A percentile compares a stretch with the other conserved stretches of the same genome.
Evolutionary conservation across 2,888 invertebrate species (phyloP).

Genomic region (Acrobasis repandana): DNA sequence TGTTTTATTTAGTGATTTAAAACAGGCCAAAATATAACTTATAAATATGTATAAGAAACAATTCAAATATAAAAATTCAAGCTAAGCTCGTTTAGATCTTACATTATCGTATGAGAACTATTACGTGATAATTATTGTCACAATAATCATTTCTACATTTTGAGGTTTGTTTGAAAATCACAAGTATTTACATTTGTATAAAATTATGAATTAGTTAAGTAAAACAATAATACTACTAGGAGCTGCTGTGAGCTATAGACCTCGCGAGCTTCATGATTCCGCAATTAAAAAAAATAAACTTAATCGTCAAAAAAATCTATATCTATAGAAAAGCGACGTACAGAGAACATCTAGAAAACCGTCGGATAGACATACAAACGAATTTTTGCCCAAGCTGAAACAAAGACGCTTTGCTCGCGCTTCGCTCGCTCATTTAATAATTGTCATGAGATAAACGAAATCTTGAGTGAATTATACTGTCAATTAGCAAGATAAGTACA

Average conservation of each 20-base stretch:
- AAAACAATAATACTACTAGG: constrained; percentile 18
- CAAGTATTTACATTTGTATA: constrained; percentile 41
- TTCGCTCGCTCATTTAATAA: too few species aligned
- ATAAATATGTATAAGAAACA: constrained; percentile 28
- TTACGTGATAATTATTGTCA: constrained; percentile 79
- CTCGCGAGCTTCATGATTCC: too few species aligned
- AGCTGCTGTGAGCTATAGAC: too few species aligned
- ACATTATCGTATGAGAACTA: constrained; percentile 69
- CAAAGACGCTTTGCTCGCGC: too few species aligned
- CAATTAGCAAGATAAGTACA: constrained; percentile 46
- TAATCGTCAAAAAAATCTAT: too few species aligned
- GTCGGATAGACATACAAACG: too few species aligned
- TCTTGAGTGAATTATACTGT: constrained; percentile 52
- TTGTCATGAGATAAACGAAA: constrained; percentile 28
- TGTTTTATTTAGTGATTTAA: neutral
- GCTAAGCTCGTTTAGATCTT: constrained; percentile 70
- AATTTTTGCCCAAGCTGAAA: too few species aligned
- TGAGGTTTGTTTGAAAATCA: constrained; percentile 35
- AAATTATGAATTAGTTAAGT: constrained; percentile 33
- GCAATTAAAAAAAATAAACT: too few species aligned
- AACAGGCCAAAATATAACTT: neutral
- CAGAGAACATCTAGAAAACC: too few species aligned
- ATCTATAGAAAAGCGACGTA: too few species aligned
- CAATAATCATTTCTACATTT: constrained; percentile 55
- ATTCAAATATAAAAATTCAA: constrained; percentile 40